Conservation (phyloP, 92 coral and sea anemone species). For the Phenganax stokvisi region DNA sequence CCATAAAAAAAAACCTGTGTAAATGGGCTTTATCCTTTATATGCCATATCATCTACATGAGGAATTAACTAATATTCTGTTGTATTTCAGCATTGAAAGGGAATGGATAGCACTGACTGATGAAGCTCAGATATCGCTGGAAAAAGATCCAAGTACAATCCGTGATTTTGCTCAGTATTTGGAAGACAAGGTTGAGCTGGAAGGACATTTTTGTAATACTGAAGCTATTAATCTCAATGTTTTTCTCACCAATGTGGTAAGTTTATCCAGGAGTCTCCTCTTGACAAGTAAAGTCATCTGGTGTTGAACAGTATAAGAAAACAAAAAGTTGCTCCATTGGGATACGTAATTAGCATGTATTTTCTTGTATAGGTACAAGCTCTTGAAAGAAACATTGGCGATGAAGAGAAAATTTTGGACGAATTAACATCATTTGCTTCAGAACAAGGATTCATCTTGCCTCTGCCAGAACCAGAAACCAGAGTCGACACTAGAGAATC, state of each 20-base stretch:
- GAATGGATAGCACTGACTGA: constrained; percentile 25
- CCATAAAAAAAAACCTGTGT: no score
- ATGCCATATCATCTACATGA: neutral
- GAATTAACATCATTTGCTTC: constrained; percentile 27
- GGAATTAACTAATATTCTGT: neutral
- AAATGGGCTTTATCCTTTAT: no score
- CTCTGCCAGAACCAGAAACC: neutral
- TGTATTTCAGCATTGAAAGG: constrained; percentile 12
- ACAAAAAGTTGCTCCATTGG: no score
- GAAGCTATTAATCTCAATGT: constrained; percentile 38
- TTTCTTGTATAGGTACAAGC: constrained; percentile 23
- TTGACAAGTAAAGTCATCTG: no score
- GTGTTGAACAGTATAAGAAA: no score
- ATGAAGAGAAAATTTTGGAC: constrained; percentile 27
- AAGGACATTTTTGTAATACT: constrained; percentile 13
- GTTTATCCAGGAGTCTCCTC: neutral
- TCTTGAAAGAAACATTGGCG: constrained; percentile 25
- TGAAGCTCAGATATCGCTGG: constrained; percentile 4
- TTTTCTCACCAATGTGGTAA: constrained; percentile 36
- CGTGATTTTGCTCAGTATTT: constrained; percentile 12
- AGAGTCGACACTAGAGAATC: neutral
- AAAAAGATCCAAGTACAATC: neutral
- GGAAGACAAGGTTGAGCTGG: constrained; percentile 13
- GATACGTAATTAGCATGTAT: no score
- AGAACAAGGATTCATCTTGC: constrained; percentile 19